Percentiles rank a stretch among this genome's conserved stretches.
Conservation (phyloP, 1,140 invertebrate species). For the Macrostomum lignano region DNA sequence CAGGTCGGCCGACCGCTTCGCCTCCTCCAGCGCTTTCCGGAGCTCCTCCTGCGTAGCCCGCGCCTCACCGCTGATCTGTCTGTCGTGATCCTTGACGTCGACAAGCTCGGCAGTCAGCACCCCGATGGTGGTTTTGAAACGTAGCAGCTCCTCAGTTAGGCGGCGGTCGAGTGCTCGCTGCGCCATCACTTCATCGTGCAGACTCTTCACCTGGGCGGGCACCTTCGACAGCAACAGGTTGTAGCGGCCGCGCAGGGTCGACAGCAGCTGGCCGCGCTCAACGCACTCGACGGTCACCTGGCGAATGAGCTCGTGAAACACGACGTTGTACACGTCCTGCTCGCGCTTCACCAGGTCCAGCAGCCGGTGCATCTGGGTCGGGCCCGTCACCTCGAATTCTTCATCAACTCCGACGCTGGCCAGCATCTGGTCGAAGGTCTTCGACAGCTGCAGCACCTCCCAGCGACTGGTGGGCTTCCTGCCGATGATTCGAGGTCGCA, state of each 20-base stretch:
- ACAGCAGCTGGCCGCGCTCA: constrained; percentile 22
- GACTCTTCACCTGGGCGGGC: constrained; percentile 24
- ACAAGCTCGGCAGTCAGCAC: constrained; percentile 22
- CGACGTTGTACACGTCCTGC: constrained; percentile 25
- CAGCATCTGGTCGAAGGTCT: constrained; percentile 20
- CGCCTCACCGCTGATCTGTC: constrained; percentile 18
- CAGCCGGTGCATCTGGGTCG: constrained; percentile 27
- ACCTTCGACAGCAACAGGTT: constrained; percentile 19
- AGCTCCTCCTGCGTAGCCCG: constrained; percentile 22
- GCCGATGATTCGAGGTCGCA: no score
- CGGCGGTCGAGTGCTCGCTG: constrained; percentile 24
- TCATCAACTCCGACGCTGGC: constrained; percentile 21
- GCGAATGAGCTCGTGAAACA: constrained; percentile 25
- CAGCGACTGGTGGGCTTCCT: constrained; percentile 22
- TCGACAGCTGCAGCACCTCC: constrained; percentile 22
- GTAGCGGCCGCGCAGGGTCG: constrained; percentile 18
- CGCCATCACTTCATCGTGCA: constrained; percentile 28
- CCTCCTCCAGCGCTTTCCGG: constrained; percentile 17
- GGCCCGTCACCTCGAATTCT: constrained; percentile 15
- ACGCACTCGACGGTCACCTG: constrained; percentile 23
- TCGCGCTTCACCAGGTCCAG: constrained; percentile 26
- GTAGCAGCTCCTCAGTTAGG: constrained; percentile 25
- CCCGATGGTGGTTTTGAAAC: constrained; percentile 23
- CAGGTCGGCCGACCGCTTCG: constrained; percentile 22
- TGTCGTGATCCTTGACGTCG: constrained; percentile 24